Base-by-base conservation (phyloP, 2,113 vertebrate species). In the Pterocles gutturalis region DNA sequence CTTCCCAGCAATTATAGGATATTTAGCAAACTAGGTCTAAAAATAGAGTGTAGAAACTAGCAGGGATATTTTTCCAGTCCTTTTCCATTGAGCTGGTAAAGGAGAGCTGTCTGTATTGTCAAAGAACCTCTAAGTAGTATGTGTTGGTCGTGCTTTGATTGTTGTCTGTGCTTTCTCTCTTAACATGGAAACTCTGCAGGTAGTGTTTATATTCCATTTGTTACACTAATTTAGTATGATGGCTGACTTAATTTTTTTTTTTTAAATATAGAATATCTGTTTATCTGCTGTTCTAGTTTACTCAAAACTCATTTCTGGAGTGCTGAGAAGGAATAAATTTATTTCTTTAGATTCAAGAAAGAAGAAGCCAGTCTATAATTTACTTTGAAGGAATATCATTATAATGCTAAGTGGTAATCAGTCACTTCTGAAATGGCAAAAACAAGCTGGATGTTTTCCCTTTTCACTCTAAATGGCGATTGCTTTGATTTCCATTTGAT, bases 301-400 rank as follows among this genome's bases (percentile, higher is more conserved):
- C 88, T 84, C 62, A 80, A 58, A 95, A 77, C 79, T 93, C 17
- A 43, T 95, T 96, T 90, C 75, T 93, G 72, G 87, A 89, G 57
- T 80, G 62, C 90, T 94, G 77, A 91, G 94, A 95, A 80, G 70
- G 64, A 93, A 71, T 89, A 66, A 51, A 91, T 89, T 85, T 80
- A 80, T 89, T 93, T 94, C 64, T 89, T 93, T 62, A 88, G 62
- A 73, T 93, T 90, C 20, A 79, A 49, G 83, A 77, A 79, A 90
- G 57, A 64, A 89, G 83, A 94, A 91, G 19, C 48, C 8, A 26
- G 93, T 93, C 96, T 96, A 18, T 97, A 94, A 97, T 97, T 98
- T 97, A 79, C 87, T 90, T 61, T 61, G 82, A 96, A 97, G 96
- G 93, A 96, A 66, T 92, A 77, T 79, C 43, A 91, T 96, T 97